Evolutionary conservation across 2,888 invertebrate genomes (phyloP).

Genomic region (Ormyrus thymus): DNA sequence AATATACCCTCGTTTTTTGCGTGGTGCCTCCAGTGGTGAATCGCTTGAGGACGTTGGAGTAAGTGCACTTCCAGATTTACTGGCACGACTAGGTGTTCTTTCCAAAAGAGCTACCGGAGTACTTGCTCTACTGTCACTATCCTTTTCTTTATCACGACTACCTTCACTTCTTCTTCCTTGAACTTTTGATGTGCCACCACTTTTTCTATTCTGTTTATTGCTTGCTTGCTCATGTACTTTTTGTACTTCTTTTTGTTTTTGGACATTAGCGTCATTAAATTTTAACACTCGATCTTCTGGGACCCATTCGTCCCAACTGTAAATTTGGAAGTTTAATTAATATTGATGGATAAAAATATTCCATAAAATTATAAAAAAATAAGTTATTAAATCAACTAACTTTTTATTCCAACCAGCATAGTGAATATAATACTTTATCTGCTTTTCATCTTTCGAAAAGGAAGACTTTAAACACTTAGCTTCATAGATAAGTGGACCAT

Average conservation of each 20-base stretch:
- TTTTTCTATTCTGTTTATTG: slow-evolving; percentile 68
- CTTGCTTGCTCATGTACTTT: slow-evolving; percentile 80
- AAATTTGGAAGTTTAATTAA: slow-evolving; percentile 3
- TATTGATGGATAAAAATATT: not conserved
- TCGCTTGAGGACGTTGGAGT: slow-evolving; percentile 67
- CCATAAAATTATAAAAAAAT: not conserved
- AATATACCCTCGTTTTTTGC: slow-evolving; percentile 76
- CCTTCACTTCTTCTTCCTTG: slow-evolving; percentile 67
- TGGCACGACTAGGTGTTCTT: slow-evolving; percentile 64
- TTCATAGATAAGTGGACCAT: slow-evolving; percentile 96
- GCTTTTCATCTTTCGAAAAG: slow-evolving; percentile 86
- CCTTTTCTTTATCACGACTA: slow-evolving; percentile 70
- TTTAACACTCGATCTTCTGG: slow-evolving; percentile 81
- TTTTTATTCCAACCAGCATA: slow-evolving; percentile 99
- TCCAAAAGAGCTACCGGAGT: slow-evolving; percentile 76
- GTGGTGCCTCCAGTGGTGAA: slow-evolving; percentile 64
- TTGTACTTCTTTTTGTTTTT: slow-evolving; percentile 79
- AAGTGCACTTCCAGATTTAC: slow-evolving; percentile 59
- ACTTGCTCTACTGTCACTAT: slow-evolving; percentile 80
- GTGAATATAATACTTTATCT: slow-evolving; percentile 93
- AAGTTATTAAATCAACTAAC: slow-evolving; percentile 77
- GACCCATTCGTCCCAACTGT: slow-evolving; percentile 79
- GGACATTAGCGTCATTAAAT: slow-evolving; percentile 79
- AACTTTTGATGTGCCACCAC: slow-evolving; percentile 64
- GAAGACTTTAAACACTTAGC: slow-evolving; percentile 94